Evolutionary conservation across 2,797 vertebrate species (phyloP), one percentile per base, ranked within the genome.

Genomic region (Lagocephalus sceleratus): DNA sequence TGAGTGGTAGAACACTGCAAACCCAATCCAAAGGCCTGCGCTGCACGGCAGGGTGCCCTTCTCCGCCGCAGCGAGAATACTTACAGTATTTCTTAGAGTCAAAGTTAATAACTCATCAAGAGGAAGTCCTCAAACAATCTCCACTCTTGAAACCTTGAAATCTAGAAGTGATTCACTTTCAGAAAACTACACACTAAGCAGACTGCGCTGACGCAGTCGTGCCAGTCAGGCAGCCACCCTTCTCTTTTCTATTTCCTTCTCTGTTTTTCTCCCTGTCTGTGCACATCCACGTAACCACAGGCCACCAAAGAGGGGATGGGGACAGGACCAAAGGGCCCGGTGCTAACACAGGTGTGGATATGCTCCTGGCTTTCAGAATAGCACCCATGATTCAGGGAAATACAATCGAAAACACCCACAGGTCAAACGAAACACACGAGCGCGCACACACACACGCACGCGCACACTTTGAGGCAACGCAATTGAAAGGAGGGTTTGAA

Each of bases 321-420:
- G 32, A 12, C 32, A 35, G 14, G 14, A 35, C 32, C 32, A 51
- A 53, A 23, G 53, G 61, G 70, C 57, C 40, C 49, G 25, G 41
- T 47, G 50, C 63, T 39, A 54, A 57, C 68, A 43, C n/a, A 41
- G 47, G 22, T 45, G 48, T 60, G 66, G 48, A 64, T 53, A 38
- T 66, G 44, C 39, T 57, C 47, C 73, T 21, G 47, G 49, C 51
- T 60, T 53, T 40, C 58, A 69, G 57, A 75, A 64, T 68, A 85
- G 78, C 74, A 85, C 63, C 75, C 64, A 77, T 49, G 53, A 56
- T 63, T 45, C 17, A 44, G 17, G 58, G 29, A 54, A 32, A 22
- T 20, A 6, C 6, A 43, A 43, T 14, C 23, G 42, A 10, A 35
- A 35, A 32, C 26, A 26, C 26, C 6, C 6, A 9, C 26, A 26